Conservation (phyloP, 2,888 invertebrate species). For the Tigriopus californicus region DNA sequence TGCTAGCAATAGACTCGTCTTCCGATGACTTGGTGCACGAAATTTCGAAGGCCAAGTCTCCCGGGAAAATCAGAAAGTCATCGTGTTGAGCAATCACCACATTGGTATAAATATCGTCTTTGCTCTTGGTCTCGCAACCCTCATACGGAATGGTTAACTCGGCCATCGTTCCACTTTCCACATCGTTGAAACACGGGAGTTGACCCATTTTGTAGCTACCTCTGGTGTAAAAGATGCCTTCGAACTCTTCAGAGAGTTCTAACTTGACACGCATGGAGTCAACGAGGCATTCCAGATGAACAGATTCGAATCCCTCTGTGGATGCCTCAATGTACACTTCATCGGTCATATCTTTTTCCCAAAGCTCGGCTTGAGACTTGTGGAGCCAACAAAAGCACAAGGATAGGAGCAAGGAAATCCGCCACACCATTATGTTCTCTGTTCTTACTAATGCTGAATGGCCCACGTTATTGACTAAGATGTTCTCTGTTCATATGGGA, state of each 20-base stretch:
- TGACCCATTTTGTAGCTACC: slow-evolving; percentile 40
- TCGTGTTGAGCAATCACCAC: slow-evolving; percentile 45
- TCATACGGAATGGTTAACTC: slow-evolving; percentile 37
- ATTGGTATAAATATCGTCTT: slow-evolving; percentile 37
- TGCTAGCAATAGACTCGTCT: neutral
- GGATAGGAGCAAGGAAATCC: too few species aligned
- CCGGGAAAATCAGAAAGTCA: slow-evolving; percentile 42
- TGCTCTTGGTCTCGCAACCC: slow-evolving; percentile 36
- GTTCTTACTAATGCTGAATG: too few species aligned
- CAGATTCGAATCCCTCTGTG: slow-evolving; percentile 3
- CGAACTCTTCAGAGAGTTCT: slow-evolving; percentile 31
- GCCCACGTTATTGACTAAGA: too few species aligned
- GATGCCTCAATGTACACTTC: slow-evolving; percentile 16
- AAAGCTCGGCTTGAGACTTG: slow-evolving; percentile 4
- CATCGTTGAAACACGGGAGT: slow-evolving; percentile 37
- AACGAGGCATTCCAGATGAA: slow-evolving; percentile 6
- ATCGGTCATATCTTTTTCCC: slow-evolving; percentile 15
- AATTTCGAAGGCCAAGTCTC: slow-evolving; percentile 43
- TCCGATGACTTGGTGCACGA: slow-evolving; percentile 29
- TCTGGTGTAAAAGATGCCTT: slow-evolving; percentile 41
- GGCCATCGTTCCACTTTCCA: slow-evolving; percentile 27
- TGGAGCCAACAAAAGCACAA: slow-evolving; percentile 20
- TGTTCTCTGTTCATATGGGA: too few species aligned
- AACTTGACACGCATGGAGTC: slow-evolving; percentile 3
- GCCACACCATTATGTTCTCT: too few species aligned